phyloP scores from a whole-genome alignment of 2,113 vertebrate genomes.

The Tauraco erythrolophus region DNA sequence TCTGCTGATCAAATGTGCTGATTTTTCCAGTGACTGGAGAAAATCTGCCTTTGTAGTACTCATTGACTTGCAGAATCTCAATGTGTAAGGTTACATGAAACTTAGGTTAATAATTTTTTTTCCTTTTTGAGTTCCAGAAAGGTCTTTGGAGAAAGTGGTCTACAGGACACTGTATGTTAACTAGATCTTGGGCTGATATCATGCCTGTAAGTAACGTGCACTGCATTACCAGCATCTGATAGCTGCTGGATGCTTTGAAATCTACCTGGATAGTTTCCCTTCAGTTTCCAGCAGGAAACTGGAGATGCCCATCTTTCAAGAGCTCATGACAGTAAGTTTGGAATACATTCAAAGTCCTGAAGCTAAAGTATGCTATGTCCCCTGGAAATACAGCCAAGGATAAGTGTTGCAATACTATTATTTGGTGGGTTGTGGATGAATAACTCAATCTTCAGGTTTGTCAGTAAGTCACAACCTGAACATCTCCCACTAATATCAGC shows the following conservation, averaged over 20 bases:
- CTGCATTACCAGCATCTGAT: neutral
- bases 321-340: neutral
- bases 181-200: neutral
- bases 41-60: neutral
- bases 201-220: neutral
- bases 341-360: neutral
- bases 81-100: neutral
- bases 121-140: neutral
- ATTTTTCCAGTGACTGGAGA: neutral
- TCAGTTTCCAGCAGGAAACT: neutral
- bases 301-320: neutral
- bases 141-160: neutral
- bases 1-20: conserved; percentile 6
- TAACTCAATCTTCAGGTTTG: neutral
- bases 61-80: neutral
- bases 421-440: neutral
- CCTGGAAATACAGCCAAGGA: neutral
- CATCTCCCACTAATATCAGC: neutral
- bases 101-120: neutral
- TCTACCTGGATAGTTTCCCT: neutral
- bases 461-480: neutral
- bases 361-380: neutral
- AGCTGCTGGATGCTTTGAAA: neutral
- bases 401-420: neutral
- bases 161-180: neutral